Evolutionary conservation across 2,113 vertebrate species (phyloP), one percentile per base, ranked within the genome.

Genomic region (Datnioides undecimradiatus): DNA sequence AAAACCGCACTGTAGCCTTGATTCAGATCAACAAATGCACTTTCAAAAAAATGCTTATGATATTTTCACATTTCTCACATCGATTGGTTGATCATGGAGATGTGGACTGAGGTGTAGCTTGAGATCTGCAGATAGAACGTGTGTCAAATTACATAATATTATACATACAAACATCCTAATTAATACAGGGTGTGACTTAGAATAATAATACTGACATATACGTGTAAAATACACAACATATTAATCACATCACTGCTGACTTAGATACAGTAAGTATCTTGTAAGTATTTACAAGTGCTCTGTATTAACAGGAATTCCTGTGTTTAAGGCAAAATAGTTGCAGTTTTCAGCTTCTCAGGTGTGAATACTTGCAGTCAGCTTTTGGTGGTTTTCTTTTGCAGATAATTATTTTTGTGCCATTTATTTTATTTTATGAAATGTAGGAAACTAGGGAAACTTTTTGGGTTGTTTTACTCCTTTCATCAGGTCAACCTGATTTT

Each of bases 1-100:
- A 86, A 62, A 88, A 69, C 40, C 3, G 5, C 29, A 72, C 36
- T 45, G 76, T 57, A 49, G 63, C 84, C 84, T 88, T 87, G 79
- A 83, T 65, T 77, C 76, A 31, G 54, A 90, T 73, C 62, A 69
- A 55, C 46, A 78, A 80, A 85, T 40, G 36, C 55, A 78, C 46
- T 70, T 67, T 69, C 8, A 73, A 57, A 66, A 52, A 83, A 71
- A 74, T 51, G n/a, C 57, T 21, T 55, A 48, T 55, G 23, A 43
- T 63, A 63, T 69, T 66, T 66, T 69, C 27, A 73, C 41, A 3
- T 57, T 36, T 46, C 58, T 58, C 49, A 52, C 52, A 31, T 74
- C 45, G 5, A 11, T 66, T 31, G 27, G 19, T 34, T 69, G 40
- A 51, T 71, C 40, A 73, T 16, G n/a, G n/a, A n/a, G n/a, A n/a